Evolutionary conservation across 2,888 invertebrate species (phyloP).

Genomic region (Agrochola macilenta): DNA sequence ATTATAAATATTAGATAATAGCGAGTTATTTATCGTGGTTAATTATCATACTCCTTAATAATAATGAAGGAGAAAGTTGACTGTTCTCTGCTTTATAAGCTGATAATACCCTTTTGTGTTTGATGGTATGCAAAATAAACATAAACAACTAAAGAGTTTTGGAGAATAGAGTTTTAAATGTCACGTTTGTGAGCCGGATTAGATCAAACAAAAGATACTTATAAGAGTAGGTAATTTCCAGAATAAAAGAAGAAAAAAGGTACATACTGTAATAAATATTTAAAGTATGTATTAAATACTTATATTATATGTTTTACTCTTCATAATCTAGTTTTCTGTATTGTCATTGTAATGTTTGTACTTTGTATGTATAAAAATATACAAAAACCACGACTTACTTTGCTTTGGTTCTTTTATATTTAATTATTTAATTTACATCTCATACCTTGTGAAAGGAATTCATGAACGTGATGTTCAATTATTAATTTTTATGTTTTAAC

Average conservation of each 20-base stretch:
- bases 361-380: too few relatives aligned
- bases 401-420: too few relatives aligned
- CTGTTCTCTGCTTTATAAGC: constrained; percentile 5
- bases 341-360: too few relatives aligned
- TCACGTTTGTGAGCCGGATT: background rate
- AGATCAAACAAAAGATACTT: background rate
- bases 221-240: background rate
- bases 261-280: too few relatives aligned
- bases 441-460: too few relatives aligned
- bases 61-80: constrained; percentile 38
- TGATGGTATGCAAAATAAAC: constrained; percentile 9
- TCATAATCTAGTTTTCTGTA: too few relatives aligned
- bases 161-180: constrained; percentile 16
- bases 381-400: too few relatives aligned
- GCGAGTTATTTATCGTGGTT: constrained; percentile 43
- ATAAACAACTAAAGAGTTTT: constrained; percentile 16
- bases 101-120: constrained; percentile 36
- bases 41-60: constrained; percentile 40
- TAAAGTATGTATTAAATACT: too few relatives aligned
- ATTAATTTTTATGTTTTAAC: too few relatives aligned
- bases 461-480: too few relatives aligned
- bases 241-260: background rate
- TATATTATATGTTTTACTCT: too few relatives aligned
- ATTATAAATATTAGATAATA: constrained; percentile 36
- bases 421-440: too few relatives aligned